Evolutionary conservation across 2,797 vertebrate species (phyloP).

Genomic region (Phoebastria nigripes): DNA sequence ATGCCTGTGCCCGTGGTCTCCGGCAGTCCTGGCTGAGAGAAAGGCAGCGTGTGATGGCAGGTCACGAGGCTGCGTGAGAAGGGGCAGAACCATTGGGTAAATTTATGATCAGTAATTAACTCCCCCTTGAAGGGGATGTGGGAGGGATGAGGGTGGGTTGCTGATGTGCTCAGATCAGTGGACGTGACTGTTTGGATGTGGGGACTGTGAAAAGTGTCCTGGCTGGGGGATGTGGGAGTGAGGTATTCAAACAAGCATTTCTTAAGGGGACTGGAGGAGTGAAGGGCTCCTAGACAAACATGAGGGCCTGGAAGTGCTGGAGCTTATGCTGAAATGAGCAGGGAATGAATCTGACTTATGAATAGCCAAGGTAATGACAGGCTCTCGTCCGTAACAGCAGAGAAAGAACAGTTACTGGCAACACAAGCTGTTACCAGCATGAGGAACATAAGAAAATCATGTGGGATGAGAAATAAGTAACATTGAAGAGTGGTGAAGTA

Average conservation of each 20-base stretch:
- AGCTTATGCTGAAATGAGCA: not conserved
- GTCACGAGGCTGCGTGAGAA: not conserved
- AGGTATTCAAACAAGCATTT: not conserved
- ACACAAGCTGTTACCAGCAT: not conserved
- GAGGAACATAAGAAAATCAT: not conserved
- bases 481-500: not conserved
- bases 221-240: not conserved
- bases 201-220: not conserved
- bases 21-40: not conserved
- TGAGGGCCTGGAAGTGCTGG: not conserved
- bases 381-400: slow-evolving; percentile 10
- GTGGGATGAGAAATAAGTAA: not conserved
- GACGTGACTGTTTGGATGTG: not conserved
- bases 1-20: not conserved
- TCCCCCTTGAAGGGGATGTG: not conserved
- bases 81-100: not conserved
- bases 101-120: not conserved
- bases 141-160: not conserved
- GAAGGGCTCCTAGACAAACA: not conserved
- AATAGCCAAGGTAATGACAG: slow-evolving; percentile 15
- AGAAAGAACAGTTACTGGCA: slow-evolving; percentile 25
- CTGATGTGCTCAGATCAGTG: not conserved
- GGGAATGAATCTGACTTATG: not conserved
- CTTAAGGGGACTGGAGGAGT: not conserved
- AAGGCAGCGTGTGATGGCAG: not conserved